Evolutionary conservation across 2,797 vertebrate species (phyloP).

Genomic region (Paedocypris micromegethes): DNA sequence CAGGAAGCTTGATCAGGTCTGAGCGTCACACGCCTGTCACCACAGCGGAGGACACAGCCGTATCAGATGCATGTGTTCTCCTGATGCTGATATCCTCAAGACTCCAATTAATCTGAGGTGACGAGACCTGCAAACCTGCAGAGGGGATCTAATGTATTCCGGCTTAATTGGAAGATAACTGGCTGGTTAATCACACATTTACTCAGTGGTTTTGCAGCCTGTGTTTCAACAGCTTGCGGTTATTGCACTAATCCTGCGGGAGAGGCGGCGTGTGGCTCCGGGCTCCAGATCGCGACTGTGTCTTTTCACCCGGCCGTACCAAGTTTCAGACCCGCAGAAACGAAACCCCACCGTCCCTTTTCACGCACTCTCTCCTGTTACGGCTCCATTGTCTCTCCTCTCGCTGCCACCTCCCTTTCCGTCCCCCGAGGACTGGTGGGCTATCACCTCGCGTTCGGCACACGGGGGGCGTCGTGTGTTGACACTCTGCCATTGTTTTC

Average conservation of each 20-base stretch:
- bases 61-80: background rate
- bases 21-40: background rate
- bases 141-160: conserved; percentile 28
- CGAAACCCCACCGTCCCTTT: conserved; percentile 35
- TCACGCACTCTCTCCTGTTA: conserved; percentile 32
- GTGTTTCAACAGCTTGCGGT: conserved; percentile 43
- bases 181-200: conserved; percentile 46
- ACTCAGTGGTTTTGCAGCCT: conserved; percentile 26
- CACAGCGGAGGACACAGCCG: background rate
- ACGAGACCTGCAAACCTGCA: conserved; percentile 29
- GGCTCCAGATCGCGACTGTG: conserved; percentile 12
- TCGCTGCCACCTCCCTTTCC: conserved; percentile 25
- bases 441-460: conserved; percentile 44
- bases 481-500: conserved; percentile 28
- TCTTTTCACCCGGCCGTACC: conserved; percentile 21
- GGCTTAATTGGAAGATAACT: conserved; percentile 39
- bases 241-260: conserved; percentile 48
- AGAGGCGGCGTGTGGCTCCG: conserved; percentile 39
- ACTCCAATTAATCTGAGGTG: conserved; percentile 19
- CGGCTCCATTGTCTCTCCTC: conserved; percentile 46
- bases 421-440: conserved; percentile 33
- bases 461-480: conserved; percentile 34
- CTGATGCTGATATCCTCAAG: background rate
- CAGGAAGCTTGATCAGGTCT: background rate
- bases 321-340: conserved; percentile 31